phyloP scores from a whole-genome alignment of 2,113 vertebrate species.

The Chelonoidis abingdonii region DNA sequence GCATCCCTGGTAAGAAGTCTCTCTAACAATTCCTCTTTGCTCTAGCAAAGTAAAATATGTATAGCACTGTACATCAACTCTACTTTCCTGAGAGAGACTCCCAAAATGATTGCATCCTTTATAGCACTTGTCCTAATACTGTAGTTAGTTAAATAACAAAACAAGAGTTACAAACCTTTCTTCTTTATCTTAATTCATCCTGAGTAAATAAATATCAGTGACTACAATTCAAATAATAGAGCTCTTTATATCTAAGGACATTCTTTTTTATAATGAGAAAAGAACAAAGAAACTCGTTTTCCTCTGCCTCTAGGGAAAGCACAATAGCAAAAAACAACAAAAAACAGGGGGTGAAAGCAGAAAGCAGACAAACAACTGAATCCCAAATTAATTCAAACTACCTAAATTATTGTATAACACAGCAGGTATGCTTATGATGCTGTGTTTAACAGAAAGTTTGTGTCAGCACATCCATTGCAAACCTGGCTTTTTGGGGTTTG shows the following conservation, averaged over 20 bases:
- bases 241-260: not conserved
- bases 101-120: conserved; percentile 37
- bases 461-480: not conserved
- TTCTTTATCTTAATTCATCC: not conserved
- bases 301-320: not conserved
- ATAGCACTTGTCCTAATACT: conserved; percentile 36
- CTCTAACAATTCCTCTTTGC: conserved; percentile 36
- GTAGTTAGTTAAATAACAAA: conserved; percentile 52
- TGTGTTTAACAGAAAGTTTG: not conserved
- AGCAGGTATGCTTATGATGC: not conserved
- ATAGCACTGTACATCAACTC: conserved; percentile 26
- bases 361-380: conserved; percentile 21
- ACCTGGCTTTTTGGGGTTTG: not conserved
- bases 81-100: conserved; percentile 46
- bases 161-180: not conserved
- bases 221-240: not conserved
- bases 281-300: conserved; percentile 9
- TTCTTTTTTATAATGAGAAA: conserved; percentile 33
- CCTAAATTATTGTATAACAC: not conserved
- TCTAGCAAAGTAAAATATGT: conserved; percentile 38
- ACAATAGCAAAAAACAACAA: not conserved
- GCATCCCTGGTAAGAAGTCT: not conserved
- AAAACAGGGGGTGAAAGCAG: not conserved
- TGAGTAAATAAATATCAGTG: not conserved
- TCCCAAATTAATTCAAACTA: not conserved